A percentile compares a stretch with the other conserved stretches of the same genome.
phyloP scores from a whole-genome alignment of 1,140 invertebrate genomes.

The Rhyacophila brunnea region DNA sequence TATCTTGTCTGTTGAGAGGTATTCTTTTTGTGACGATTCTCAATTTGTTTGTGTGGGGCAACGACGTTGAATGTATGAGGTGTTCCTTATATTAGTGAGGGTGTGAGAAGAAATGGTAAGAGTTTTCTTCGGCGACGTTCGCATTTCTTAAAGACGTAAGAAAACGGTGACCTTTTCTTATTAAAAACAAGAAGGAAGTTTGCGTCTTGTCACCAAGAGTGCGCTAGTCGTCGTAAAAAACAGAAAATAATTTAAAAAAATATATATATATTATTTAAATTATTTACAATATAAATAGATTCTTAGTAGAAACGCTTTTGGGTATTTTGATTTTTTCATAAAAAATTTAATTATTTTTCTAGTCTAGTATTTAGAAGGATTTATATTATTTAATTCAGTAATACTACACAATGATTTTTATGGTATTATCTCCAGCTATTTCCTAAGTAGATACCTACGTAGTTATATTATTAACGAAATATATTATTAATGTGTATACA shows the following conservation, averaged over 20 bases:
- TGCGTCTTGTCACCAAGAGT: slow-evolving; percentile 18
- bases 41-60: slow-evolving; percentile 1
- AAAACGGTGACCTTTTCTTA: slow-evolving; percentile 28
- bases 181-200: slow-evolving; percentile 30
- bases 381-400: no score
- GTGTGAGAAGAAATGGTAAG: slow-evolving; percentile 25
- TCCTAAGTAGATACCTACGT: no score
- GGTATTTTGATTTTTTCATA: background rate
- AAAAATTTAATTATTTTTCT: background rate
- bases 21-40: background rate
- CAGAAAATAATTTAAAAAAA: no score
- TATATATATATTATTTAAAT: no score
- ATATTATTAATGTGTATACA: no score
- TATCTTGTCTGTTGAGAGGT: background rate
- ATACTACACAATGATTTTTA: no score
- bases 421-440: no score
- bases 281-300: no score
- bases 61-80: no score
- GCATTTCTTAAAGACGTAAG: slow-evolving; percentile 26
- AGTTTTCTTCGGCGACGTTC: slow-evolving; percentile 30
- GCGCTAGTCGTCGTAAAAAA: slow-evolving; percentile 30
- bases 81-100: background rate
- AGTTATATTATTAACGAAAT: no score
- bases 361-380: no score
- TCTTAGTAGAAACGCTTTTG: no score